Evolutionary conservation across 2,888 invertebrate species (phyloP), one percentile per base, ranked within the genome.

Genomic region (Tetragonula carbonaria): DNA sequence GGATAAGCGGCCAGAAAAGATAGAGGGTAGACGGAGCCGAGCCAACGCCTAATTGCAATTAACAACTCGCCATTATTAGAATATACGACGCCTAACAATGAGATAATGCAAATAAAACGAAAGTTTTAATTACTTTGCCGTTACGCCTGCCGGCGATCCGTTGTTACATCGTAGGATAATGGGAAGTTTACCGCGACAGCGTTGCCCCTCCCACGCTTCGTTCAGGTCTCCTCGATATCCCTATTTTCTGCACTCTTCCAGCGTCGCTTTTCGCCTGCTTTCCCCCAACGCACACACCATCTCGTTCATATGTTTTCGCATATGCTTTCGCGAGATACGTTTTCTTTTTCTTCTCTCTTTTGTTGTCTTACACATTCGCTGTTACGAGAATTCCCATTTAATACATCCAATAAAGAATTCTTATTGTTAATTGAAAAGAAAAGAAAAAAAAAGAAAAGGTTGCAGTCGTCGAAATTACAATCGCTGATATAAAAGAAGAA

Each of bases 31-130:
- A 83, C 79, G 77, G 87, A 88, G 89, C 87, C 90, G 90, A 90
- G 91, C 90, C 90, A 90, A 85, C 92, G 92, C 91, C 94, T 94
- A 93, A 94, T 94, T 94, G 94, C 94, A 94, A 94, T 94, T 94
- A 94, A 94, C 94, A 93, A 93, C 93, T 93, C 93, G 90, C 93
- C 93, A 93, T 93, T 93, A 93, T 94, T 94, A 94, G 93, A 94
- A 94, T 94, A 94, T 93, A 94, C 94, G 93, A 93, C 92, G 93
- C 93, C 92, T 93, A 91, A 92, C 93, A 94, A 94, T 94, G 93
- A 94, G 94, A 93, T 94, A 94, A 94, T 94, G 94, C 93, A 94
- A 94, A 94, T 94, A 94, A 94, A 94, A 94, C 92, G 93, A 94
- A 94, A 94, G 94, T 94, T 94, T 94, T 94, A 94, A 94, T 94